A percentile compares a stretch with the other conserved stretches of the same genome.
phyloP scores from a whole-genome alignment of 2,113 vertebrate species.

The Spea bombifrons region DNA sequence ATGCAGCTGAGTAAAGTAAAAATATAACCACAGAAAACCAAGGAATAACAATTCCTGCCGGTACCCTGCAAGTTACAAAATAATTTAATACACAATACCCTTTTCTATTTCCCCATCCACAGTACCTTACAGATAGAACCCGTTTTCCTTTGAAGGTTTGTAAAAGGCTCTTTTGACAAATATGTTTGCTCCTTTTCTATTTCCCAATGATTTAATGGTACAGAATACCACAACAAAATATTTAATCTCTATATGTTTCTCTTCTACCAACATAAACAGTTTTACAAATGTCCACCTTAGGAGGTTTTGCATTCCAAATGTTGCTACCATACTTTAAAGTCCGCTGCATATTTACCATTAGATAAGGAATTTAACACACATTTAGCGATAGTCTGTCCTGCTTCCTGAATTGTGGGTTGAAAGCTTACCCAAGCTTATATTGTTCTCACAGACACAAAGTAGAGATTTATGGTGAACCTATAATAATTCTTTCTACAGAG shows the following conservation, averaged over 20 bases:
- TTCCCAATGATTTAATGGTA: conserved; percentile 14
- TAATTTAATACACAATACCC: no score
- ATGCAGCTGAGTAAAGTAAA: no score
- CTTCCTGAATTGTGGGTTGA: neutral
- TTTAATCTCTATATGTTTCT: conserved; percentile 1
- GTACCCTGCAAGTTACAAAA: no score
- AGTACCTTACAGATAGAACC: neutral
- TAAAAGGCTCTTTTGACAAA: neutral
- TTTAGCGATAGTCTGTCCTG: conserved; percentile 7
- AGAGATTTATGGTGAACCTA: conserved; percentile 20
- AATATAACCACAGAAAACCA: no score
- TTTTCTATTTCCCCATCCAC: neutral
- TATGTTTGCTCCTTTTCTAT: neutral
- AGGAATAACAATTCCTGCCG: no score
- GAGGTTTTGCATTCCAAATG: conserved; percentile 25
- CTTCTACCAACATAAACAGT: neutral
- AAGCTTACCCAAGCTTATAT: conserved; percentile 6
- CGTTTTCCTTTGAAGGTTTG: neutral
- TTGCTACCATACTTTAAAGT: neutral
- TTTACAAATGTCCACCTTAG: neutral
- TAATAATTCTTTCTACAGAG: conserved; percentile 19
- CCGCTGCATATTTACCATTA: conserved; percentile 22
- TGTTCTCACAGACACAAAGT: conserved; percentile 19
- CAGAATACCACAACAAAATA: neutral
- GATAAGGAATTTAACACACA: conserved; percentile 18